Conservation (phyloP, 2,888 invertebrate species). For the Ypsolopha sequella region DNA sequence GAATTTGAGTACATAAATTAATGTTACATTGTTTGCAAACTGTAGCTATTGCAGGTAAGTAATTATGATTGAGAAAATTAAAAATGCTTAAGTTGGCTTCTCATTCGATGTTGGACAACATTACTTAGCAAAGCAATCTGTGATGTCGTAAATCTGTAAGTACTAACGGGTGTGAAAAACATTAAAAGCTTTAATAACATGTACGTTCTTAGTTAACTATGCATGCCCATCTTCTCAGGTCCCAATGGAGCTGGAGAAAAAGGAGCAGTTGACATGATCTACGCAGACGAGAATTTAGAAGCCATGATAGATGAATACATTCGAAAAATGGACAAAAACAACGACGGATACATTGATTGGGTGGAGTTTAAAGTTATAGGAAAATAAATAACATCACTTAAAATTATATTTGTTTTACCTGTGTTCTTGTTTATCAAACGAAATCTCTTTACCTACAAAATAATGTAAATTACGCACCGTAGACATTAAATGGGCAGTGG, state of each 20-base stretch:
- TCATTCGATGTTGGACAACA: background rate
- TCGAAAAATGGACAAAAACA: conserved; percentile 29
- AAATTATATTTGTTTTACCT: too few species aligned
- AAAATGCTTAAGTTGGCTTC: background rate
- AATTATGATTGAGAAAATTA: background rate
- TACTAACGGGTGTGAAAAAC: background rate
- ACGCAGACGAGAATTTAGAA: conserved; percentile 27
- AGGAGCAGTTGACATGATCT: background rate
- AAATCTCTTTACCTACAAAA: too few species aligned
- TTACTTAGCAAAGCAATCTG: background rate
- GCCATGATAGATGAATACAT: conserved; percentile 35
- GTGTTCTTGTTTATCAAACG: too few species aligned
- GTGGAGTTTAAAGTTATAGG: conserved; percentile 19
- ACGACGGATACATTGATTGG: conserved; percentile 43
- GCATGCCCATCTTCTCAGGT: background rate
- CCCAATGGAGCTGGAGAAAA: background rate
- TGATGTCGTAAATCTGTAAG: background rate
- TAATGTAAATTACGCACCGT: too few species aligned
- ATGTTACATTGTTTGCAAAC: background rate
- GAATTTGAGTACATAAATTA: too few species aligned
- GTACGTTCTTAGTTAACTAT: too few species aligned
- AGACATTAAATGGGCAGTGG: too few species aligned
- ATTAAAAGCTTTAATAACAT: background rate
- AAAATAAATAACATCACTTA: too few species aligned
- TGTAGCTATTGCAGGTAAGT: background rate